These are phyloP conservation scores for Synanthedon andrenaeformis DNA, from an alignment of 2,888 invertebrate species.

Conservation along the genomic window DNA sequence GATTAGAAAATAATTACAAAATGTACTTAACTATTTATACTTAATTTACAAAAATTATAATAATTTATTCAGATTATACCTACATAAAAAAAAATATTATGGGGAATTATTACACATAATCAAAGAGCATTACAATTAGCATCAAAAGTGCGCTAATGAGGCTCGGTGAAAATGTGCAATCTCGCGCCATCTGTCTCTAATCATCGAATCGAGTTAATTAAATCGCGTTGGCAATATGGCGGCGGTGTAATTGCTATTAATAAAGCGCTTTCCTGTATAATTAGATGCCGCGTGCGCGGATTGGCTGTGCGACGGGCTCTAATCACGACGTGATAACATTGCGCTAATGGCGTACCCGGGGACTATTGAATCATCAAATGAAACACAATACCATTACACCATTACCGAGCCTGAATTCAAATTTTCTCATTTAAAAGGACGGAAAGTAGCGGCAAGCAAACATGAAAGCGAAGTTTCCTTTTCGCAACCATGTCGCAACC, in stretches of 20 bases:
- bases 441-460: no score
- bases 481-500: no score
- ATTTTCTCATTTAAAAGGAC: no score
- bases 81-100: no score
- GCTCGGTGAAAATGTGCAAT: constrained; percentile 43
- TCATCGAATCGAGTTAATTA: constrained; percentile 69
- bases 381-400: no score
- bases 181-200: constrained; percentile 66
- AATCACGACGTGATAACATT: constrained; percentile 66
- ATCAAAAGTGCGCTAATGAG: constrained; percentile 45
- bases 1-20: no score
- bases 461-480: no score
- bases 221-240: constrained; percentile 67
- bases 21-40: no score
- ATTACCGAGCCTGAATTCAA: no score
- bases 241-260: constrained; percentile 68
- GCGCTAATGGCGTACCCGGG: constrained; percentile 39
- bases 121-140: not conserved
- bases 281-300: constrained; percentile 55
- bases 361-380: no score
- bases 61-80: no score
- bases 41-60: no score
- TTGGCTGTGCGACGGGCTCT: constrained; percentile 53
- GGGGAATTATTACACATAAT: not conserved
- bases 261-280: constrained; percentile 68